Base-by-base conservation (phyloP, 2,113 vertebrate genomes). In the Ceratotherium simum region DNA sequence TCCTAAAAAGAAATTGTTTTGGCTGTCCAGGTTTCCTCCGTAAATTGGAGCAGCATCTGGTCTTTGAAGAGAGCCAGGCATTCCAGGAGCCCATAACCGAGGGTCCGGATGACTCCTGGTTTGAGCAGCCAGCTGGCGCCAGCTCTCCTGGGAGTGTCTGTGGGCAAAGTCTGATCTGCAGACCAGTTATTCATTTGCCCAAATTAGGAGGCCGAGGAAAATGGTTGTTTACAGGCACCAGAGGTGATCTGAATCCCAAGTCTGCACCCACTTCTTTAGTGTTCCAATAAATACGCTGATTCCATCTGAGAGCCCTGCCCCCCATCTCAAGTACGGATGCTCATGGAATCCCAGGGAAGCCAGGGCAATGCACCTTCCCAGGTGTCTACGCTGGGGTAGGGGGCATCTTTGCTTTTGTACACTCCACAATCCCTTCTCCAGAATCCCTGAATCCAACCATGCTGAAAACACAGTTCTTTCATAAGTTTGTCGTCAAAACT, bases 31-130 rank as follows among this genome's bases (percentile, higher is more conserved):
- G 94, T 95, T 88, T 95, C 94, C 90, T 96, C 95, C 80, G 51
- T 96, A 93, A 98, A 96, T 46, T 60, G 94, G 75, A 96, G 90
- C 75, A 93, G 90, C 97, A 98, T 96, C 98, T 98, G 97, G 90
- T 92, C 95, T 96, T 95, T 1, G 8, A 36, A 69, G 92, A 94
- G 94, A 97, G 98, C 97, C 97, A 97, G 90, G 88, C 69, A 5
- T 94, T 94, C 84, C 79, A 46, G 87, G 92, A 94, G 72, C 94
- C 73, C 46, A 70, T 90, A 70, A 96, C 76, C 8, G 17, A 84
- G 94, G 78, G 86, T 85, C 90, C 0, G 10, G 33, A 88, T 76
- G 76, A 58, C 76, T 96, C 73, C 58, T n/a, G 83, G 95, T 90
- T 90, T 56, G 46, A 94, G 82, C 3, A 1, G 88, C 92, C 98